Conservation (phyloP, 2,113 vertebrate genomes). For the Pao palembangensis region DNA sequence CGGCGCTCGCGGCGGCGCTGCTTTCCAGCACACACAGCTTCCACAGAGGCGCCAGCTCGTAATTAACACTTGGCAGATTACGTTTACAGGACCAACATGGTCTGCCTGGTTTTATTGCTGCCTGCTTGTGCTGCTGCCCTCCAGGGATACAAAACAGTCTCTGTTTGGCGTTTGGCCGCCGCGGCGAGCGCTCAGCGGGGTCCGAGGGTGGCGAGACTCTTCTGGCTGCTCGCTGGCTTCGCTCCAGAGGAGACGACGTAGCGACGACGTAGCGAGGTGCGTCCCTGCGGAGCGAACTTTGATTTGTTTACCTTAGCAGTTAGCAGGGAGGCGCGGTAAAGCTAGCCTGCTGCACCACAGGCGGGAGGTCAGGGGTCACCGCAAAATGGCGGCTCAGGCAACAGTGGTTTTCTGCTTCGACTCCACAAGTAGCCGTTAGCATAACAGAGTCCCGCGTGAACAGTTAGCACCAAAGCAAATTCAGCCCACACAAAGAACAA, state of each 20-base stretch:
- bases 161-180: slow-evolving; percentile 45
- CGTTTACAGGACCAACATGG: slow-evolving; percentile 73
- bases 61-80: slow-evolving; percentile 73
- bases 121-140: slow-evolving; percentile 32
- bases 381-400: too few species aligned
- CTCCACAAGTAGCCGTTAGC: too few species aligned
- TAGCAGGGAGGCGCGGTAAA: slow-evolving; percentile 42
- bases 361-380: too few species aligned
- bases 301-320: slow-evolving; percentile 44
- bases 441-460: too few species aligned
- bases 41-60: slow-evolving; percentile 70
- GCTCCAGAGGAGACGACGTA: too few species aligned
- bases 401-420: too few species aligned
- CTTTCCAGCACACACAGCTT: slow-evolving; percentile 51
- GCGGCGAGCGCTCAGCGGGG: slow-evolving; percentile 29
- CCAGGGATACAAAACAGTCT: slow-evolving; percentile 41
- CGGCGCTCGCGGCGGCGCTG: slow-evolving; percentile 27
- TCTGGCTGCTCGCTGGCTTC: slow-evolving; percentile 7
- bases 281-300: not conserved
- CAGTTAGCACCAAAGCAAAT: too few species aligned
- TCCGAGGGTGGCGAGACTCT: slow-evolving; percentile 13
- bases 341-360: slow-evolving; percentile 35
- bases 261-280: too few species aligned
- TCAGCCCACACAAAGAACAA: too few species aligned
- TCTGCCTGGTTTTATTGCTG: slow-evolving; percentile 62